These are phyloP conservation scores for Lasaia peninsularis DNA, from an alignment of 1,140 invertebrate species.

Conservation along the genomic window DNA sequence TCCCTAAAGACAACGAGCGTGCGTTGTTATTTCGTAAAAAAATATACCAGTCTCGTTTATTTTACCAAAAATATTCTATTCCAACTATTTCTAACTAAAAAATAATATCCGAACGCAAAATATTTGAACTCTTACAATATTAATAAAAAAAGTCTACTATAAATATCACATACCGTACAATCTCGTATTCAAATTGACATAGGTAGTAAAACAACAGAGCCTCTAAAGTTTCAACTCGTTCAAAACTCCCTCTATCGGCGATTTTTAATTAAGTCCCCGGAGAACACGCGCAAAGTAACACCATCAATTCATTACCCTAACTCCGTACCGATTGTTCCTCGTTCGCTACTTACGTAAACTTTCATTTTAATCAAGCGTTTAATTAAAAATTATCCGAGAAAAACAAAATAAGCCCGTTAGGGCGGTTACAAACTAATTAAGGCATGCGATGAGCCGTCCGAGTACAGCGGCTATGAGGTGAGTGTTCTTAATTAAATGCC, in stretches of 20 bases:
- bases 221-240: slow-evolving; percentile 71
- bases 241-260: slow-evolving; percentile 72
- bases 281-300: slow-evolving; percentile 72
- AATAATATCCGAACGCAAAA: background rate
- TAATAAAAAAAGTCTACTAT: slow-evolving; percentile 22
- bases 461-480: slow-evolving; percentile 57
- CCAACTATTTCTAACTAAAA: background rate
- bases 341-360: slow-evolving; percentile 76
- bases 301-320: slow-evolving; percentile 78
- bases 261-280: slow-evolving; percentile 77
- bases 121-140: slow-evolving; percentile 1
- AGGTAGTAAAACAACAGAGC: slow-evolving; percentile 71
- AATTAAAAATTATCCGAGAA: slow-evolving; percentile 78
- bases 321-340: slow-evolving; percentile 74
- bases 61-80: background rate
- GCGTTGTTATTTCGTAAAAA: too few species aligned
- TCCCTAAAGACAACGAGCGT: too few species aligned
- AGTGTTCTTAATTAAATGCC: slow-evolving; percentile 70
- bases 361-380: slow-evolving; percentile 78
- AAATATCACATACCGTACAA: slow-evolving; percentile 51
- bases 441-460: slow-evolving; percentile 69
- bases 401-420: slow-evolving; percentile 76
- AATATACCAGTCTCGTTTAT: too few species aligned
- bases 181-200: slow-evolving; percentile 75
- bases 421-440: slow-evolving; percentile 74